Evolutionary conservation across 2,797 vertebrate species (phyloP), one percentile per base, ranked within the genome.

Genomic region (Lithobates sylvaticus): DNA sequence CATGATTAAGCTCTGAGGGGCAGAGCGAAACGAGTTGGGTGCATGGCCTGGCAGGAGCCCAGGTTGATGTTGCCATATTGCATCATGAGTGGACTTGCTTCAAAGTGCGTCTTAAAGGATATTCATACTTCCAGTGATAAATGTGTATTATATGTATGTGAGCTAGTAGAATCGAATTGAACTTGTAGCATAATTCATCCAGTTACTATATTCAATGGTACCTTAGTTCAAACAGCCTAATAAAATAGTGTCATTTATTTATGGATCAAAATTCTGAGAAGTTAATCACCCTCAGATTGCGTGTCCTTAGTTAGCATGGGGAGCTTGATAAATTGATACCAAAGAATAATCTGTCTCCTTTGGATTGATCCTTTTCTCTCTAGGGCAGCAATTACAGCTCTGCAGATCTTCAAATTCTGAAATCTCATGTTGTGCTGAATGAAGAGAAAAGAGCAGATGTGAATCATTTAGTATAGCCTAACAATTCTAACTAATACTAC

Each of bases 271-370:
- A 54, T 36, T 74, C 64, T 39, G 18, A 29, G 54, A 80, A 84
- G 81, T 70, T 80, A 84, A 80, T 87, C 18, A 75, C 39, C 75
- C 47, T 18, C 12, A 27, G 50, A 67, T 67, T 58, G 84, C 29
- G 50, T 81, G 78, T 65, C 29, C 34, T 44, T 29, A 10, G 34
- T 61, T 81, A 54, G 65, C 81, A 79, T 76, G 71, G 44, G 67
- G 64, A 21, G 58, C 71, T 84, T 80, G 81, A 87, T 84, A 87
- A 87, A 87, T 78, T 78, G 81, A 64, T 70, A 32, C 81, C 76
- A 80, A 80, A 29, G 79, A 42, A 75, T 34, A 72, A 78, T 71
- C 44, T 82, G 58, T 75, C 61, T 76, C 27, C 7, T 61, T 61
- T 27, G 44, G 65, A 84, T 80, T 84, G 64, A 87, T 80, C 86